A percentile compares a stretch with the other conserved stretches of the same genome.
Conservation (phyloP, 2,797 vertebrate genomes). For the Myotis daubentonii region DNA sequence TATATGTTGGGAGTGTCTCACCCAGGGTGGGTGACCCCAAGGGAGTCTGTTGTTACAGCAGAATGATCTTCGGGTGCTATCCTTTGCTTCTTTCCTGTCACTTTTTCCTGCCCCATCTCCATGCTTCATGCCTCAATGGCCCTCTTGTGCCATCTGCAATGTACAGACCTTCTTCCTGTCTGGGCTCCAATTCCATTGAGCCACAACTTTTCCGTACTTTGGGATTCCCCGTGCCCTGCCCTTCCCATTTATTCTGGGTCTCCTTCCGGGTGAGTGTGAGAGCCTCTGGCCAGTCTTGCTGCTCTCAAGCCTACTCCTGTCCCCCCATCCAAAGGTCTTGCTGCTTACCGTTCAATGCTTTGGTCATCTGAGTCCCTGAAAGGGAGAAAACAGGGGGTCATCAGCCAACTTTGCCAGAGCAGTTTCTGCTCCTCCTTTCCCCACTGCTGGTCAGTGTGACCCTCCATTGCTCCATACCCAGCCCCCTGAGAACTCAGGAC, state of each 20-base stretch:
- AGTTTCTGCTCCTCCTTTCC: background rate
- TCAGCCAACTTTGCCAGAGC: background rate
- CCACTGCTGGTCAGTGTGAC: background rate
- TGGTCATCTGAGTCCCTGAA: slow-evolving; percentile 59
- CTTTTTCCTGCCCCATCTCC: background rate
- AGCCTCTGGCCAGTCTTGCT: background rate
- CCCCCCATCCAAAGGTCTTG: background rate
- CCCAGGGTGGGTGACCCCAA: background rate
- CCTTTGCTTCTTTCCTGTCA: background rate
- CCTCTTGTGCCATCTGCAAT: background rate
- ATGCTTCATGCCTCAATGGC: background rate
- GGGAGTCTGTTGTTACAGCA: background rate
- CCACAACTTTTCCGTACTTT: background rate
- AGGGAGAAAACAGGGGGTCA: background rate
- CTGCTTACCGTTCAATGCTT: slow-evolving; percentile 65
- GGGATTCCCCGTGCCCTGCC: background rate
- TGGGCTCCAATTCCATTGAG: background rate
- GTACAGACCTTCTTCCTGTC: background rate
- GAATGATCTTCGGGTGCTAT: too few relatives aligned
- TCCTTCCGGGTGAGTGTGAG: fast-evolving
- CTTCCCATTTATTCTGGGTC: background rate
- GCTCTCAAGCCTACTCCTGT: background rate
- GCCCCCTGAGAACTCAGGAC: background rate
- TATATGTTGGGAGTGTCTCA: background rate
- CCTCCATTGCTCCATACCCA: background rate